Conservation (phyloP, 2,113 vertebrate genomes). For the Lamprotornis superbus region DNA sequence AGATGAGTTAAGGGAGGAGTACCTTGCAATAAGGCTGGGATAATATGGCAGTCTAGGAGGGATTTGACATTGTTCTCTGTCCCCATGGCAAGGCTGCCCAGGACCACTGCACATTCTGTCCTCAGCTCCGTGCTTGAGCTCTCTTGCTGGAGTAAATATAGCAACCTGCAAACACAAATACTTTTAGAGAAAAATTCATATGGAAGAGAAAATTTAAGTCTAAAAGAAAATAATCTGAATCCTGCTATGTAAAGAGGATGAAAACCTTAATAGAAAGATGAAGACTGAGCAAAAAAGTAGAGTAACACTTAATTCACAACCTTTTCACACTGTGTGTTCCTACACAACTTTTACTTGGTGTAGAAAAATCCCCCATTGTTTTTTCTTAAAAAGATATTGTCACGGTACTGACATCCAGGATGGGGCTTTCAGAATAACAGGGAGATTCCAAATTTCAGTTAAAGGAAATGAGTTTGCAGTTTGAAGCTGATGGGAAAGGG, state of each 20-base stretch:
- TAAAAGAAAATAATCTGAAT: neutral
- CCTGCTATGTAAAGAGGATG: neutral
- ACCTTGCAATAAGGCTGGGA: slow-evolving; percentile 98
- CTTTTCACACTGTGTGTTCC: neutral
- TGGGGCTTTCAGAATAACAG: neutral
- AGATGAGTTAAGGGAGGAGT: neutral
- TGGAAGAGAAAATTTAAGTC: neutral
- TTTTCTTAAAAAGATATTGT: neutral
- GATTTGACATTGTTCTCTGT: slow-evolving; percentile 99
- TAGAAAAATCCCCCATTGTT: neutral
- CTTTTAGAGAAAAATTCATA: neutral
- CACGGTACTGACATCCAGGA: neutral
- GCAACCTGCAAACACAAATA: slow-evolving; percentile 79
- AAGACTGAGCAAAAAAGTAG: neutral
- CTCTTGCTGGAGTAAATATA: slow-evolving; percentile 97
- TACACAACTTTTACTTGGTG: neutral
- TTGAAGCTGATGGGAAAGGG: neutral
- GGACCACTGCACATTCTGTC: slow-evolving; percentile 93
- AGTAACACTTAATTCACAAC: neutral
- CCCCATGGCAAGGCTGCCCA: slow-evolving; percentile 98
- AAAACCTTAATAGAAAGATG: neutral
- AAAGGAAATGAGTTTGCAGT: neutral
- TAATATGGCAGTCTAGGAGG: slow-evolving; percentile 98
- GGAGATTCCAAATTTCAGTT: neutral
- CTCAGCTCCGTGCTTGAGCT: slow-evolving; percentile 89